Evolutionary conservation across 1,140 invertebrate species (phyloP).

Genomic region (Drosophila eugracilis): DNA sequence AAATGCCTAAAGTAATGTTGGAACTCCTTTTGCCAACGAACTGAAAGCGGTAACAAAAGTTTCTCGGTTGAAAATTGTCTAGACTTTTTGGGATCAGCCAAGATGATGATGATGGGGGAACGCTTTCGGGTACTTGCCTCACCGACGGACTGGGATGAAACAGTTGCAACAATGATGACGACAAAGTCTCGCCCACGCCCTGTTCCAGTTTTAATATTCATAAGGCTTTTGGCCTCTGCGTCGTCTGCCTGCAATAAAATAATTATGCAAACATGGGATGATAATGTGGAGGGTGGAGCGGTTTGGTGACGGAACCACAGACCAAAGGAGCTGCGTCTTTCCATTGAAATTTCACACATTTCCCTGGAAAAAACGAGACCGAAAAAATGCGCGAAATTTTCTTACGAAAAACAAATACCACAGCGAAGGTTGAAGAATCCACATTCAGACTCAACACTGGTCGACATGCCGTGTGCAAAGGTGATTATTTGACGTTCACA

Average conservation of each 20-base stretch:
- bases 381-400: conserved; percentile 60
- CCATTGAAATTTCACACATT: conserved; percentile 75
- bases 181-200: conserved; percentile 38
- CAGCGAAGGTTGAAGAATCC: conserved; percentile 8
- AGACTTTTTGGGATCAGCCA: conserved; percentile 40
- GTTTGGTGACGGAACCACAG: conserved; percentile 24
- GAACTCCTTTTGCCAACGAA: conserved; percentile 12
- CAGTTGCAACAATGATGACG: conserved; percentile 52
- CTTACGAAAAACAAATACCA: conserved; percentile 67
- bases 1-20: conserved; percentile 62
- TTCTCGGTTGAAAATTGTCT: conserved; percentile 59
- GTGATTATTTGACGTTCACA: conserved; percentile 82
- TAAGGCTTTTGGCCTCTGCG: conserved; percentile 46
- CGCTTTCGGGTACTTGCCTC: conserved; percentile 55
- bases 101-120: conserved; percentile 5
- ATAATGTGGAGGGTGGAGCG: no score
- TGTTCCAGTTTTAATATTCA: conserved; percentile 70
- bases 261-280: conserved; percentile 74
- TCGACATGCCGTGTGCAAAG: conserved; percentile 64
- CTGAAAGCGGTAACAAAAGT: conserved; percentile 44
- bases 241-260: conserved; percentile 68
- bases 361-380: conserved; percentile 16
- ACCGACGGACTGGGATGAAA: conserved; percentile 9
- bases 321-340: conserved; percentile 37
- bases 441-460: not conserved